A percentile compares a stretch with the other conserved stretches of the same genome.
These are phyloP conservation scores for Platycnemis pennipes DNA, from an alignment of 2,888 invertebrate species.

Conservation along the genomic window DNA sequence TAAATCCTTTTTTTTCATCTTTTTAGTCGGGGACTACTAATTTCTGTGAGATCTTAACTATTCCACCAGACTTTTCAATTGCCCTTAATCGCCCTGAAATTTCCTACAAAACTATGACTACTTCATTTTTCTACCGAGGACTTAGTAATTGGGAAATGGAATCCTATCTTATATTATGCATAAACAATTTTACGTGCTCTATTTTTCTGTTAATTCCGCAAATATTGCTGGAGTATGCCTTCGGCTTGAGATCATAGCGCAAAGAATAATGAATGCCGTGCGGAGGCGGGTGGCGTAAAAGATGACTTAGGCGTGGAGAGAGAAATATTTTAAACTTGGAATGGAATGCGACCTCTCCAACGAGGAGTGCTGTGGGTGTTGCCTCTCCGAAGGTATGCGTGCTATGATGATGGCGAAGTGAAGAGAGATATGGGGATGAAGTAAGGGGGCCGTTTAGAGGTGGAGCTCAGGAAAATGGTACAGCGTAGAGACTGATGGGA, in stretches of 20 bases:
- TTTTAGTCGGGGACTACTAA: too few relatives aligned
- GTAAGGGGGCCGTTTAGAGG: too few relatives aligned
- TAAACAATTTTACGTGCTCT: background rate
- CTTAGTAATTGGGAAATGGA: too few relatives aligned
- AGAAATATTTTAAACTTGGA: conserved; percentile 38
- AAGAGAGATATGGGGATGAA: conserved; percentile 11
- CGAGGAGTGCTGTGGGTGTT: conserved; percentile 22
- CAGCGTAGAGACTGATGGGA: background rate
- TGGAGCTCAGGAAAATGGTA: background rate
- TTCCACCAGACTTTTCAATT: too few relatives aligned
- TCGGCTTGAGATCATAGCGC: background rate
- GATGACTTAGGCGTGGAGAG: background rate
- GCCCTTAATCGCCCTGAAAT: too few relatives aligned
- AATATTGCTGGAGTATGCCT: background rate
- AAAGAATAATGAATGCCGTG: background rate
- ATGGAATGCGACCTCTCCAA: conserved; percentile 51
- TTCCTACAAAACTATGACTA: too few relatives aligned
- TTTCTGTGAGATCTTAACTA: too few relatives aligned
- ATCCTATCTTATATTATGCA: too few relatives aligned
- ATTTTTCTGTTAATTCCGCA: background rate
- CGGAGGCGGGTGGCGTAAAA: background rate
- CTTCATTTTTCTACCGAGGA: too few relatives aligned
- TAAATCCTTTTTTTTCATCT: too few relatives aligned
- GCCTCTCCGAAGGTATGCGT: background rate
- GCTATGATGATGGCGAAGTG: background rate